phyloP scores from a whole-genome alignment of 1,140 invertebrate genomes.

The Drosophila ambigua region DNA sequence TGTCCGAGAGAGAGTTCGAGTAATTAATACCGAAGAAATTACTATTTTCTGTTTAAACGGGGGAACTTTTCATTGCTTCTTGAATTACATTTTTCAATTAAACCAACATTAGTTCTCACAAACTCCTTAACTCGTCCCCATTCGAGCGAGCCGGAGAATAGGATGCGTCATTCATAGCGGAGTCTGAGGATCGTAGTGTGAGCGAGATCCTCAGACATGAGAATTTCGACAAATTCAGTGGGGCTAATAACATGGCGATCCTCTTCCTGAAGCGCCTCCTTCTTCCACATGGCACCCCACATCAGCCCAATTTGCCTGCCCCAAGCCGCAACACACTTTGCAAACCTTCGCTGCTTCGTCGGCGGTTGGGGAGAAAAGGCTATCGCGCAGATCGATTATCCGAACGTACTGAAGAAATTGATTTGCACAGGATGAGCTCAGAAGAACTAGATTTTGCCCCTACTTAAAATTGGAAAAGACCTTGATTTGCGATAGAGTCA shows the following conservation, averaged over 20 bases:
- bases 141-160: constrained; percentile 52
- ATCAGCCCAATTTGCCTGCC: constrained; percentile 46
- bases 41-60: too few relatives aligned
- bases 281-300: constrained; percentile 5
- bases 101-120: constrained; percentile 26
- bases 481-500: constrained; percentile 86
- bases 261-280: constrained; percentile 17
- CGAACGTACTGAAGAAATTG: constrained; percentile 86
- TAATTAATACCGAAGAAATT: too few relatives aligned
- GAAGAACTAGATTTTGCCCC: constrained; percentile 79
- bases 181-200: background rate
- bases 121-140: constrained; percentile 25
- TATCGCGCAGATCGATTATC: background rate
- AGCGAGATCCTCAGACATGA: constrained; percentile 19
- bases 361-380: constrained; percentile 46
- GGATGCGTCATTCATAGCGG: constrained; percentile 2
- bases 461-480: constrained; percentile 84
- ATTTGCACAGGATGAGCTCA: constrained; percentile 84
- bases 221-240: background rate
- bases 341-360: constrained; percentile 12
- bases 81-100: too few relatives aligned
- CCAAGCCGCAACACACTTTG: fast-evolving
- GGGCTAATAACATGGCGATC: constrained; percentile 26
- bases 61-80: too few relatives aligned
- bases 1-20: too few relatives aligned